phyloP scores from a whole-genome alignment of 2,797 vertebrate genomes.

The Vultur gryphus region DNA sequence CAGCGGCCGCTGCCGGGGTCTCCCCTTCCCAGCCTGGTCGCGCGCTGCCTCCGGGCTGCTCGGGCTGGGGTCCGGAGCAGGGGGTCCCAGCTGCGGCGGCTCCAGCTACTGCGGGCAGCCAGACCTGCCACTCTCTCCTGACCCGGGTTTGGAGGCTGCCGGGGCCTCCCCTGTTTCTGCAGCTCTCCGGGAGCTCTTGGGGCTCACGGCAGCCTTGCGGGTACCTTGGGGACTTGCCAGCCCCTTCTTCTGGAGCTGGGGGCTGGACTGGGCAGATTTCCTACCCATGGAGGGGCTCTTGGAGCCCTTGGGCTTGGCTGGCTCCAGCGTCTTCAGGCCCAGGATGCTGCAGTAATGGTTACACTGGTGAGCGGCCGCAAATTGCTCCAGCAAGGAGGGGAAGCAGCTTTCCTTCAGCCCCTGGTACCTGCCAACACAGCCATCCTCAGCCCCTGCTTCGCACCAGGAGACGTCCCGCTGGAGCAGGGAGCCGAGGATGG shows the following conservation, averaged over 20 bases:
- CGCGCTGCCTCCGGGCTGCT: not conserved
- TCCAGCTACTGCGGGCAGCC: slow-evolving; percentile 74
- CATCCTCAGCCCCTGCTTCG: not conserved
- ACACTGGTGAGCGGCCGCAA: slow-evolving; percentile 84
- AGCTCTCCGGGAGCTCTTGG: slow-evolving; percentile 79
- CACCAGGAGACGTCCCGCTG: rapidly evolving
- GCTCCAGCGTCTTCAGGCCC: slow-evolving; percentile 82
- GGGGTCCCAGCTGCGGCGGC: not conserved
- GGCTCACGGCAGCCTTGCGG: slow-evolving; percentile 78
- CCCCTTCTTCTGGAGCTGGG: slow-evolving; percentile 87
- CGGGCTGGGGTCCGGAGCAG: not conserved
- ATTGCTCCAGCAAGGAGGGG: slow-evolving; percentile 88
- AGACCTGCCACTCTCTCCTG: slow-evolving; percentile 67
- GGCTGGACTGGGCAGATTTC: slow-evolving; percentile 87
- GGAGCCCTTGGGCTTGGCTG: slow-evolving; percentile 85
- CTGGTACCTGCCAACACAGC: slow-evolving; percentile 85
- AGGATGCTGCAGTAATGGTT: slow-evolving; percentile 90
- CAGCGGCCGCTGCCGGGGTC: not conserved
- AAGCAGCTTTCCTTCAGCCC: slow-evolving; percentile 87
- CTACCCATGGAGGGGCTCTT: slow-evolving; percentile 86
- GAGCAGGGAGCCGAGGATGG: rapidly evolving
- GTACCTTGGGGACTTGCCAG: slow-evolving; percentile 81
- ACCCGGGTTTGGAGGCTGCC: slow-evolving; percentile 61
- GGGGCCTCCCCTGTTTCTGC: slow-evolving; percentile 72
- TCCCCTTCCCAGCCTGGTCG: not conserved